A percentile compares a stretch with the other conserved stretches of the same genome.
Conservation (phyloP, 2,888 invertebrate genomes). For the Meloe dianella region DNA sequence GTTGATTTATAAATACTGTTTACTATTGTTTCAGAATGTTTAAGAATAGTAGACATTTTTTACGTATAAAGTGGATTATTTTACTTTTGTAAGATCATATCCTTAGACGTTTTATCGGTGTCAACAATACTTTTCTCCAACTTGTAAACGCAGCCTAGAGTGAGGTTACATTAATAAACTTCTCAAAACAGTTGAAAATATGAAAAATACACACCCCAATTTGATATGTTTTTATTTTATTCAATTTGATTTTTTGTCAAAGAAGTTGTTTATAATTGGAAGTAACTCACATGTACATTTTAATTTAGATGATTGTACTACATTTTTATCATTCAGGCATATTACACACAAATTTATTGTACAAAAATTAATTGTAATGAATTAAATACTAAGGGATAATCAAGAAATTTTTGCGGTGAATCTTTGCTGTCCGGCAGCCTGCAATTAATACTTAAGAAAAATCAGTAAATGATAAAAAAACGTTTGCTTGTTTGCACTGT, state of each 20-base stretch:
- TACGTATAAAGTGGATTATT: too few relatives aligned
- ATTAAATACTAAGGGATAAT: constrained; percentile 33
- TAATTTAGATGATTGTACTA: constrained; percentile 41
- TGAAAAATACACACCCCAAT: background rate
- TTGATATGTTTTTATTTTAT: constrained; percentile 44
- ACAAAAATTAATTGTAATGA: constrained; percentile 18
- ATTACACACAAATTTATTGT: constrained; percentile 40
- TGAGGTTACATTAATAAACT: too few relatives aligned
- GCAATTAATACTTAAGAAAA: constrained; percentile 28
- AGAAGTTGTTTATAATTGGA: constrained; percentile 36
- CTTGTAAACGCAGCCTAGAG: too few relatives aligned
- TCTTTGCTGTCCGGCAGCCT: constrained; percentile 44
- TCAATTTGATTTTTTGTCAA: constrained; percentile 17
- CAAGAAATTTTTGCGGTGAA: constrained; percentile 28
- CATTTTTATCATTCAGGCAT: constrained; percentile 36
- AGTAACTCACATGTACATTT: constrained; percentile 40
- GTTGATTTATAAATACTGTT: too few relatives aligned
- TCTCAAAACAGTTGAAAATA: too few relatives aligned
- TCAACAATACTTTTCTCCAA: too few relatives aligned
- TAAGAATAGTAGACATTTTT: too few relatives aligned
- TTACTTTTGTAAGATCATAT: too few relatives aligned
- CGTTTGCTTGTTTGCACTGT: constrained; percentile 9
- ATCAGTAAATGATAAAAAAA: background rate
- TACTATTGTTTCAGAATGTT: too few relatives aligned
- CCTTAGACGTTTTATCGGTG: too few relatives aligned